These are phyloP conservation scores for Perdita meconis DNA, from an alignment of 2,888 invertebrate genomes.

Conservation along the genomic window DNA sequence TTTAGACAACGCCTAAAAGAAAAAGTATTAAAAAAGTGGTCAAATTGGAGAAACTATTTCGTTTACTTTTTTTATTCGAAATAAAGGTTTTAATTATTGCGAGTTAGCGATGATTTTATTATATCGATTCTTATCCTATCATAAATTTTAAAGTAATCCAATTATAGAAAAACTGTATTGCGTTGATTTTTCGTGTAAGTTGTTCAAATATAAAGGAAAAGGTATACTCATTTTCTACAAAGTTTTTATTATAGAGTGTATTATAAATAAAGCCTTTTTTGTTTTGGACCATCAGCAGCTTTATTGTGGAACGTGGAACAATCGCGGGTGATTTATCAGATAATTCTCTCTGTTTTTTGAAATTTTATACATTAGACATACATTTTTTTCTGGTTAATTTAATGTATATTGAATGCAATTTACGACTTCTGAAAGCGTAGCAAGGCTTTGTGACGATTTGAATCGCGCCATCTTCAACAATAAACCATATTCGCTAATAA, in stretches of 20 bases:
- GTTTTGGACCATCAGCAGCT: no score
- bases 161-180: neutral
- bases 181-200: neutral
- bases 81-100: neutral
- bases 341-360: no score
- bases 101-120: neutral
- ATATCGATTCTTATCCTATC: neutral
- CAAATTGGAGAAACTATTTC: neutral
- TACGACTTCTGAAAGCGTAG: no score
- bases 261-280: no score
- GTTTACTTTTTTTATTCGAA: neutral
- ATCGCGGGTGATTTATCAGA: no score
- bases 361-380: no score
- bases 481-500: neutral
- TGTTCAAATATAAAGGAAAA: neutral
- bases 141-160: neutral
- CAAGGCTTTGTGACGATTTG: no score
- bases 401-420: no score
- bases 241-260: no score
- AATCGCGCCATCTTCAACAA: no score
- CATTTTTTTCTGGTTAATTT: no score
- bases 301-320: no score
- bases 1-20: neutral
- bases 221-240: neutral
- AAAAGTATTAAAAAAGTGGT: neutral